Evolutionary conservation across 2,113 vertebrate species (phyloP).

Genomic region (Sander vitreus): DNA sequence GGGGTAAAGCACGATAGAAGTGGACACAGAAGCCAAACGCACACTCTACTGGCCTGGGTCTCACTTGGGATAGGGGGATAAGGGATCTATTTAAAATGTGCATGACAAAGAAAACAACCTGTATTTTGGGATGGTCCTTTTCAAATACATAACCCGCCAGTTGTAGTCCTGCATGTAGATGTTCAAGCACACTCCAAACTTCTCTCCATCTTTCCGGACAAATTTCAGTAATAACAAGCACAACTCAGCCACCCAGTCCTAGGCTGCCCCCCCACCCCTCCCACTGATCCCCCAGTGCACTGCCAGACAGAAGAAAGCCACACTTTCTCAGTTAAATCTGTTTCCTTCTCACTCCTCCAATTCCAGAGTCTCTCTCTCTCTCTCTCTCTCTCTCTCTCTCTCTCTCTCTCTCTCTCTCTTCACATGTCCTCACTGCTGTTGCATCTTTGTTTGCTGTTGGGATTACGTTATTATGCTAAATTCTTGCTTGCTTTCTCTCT

Average conservation of each 20-base stretch:
- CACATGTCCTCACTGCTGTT: constrained; percentile 44
- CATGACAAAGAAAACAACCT: constrained; percentile 57
- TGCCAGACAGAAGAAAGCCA: constrained; percentile 73
- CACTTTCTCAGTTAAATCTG: constrained; percentile 48
- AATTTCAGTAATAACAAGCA: constrained; percentile 70
- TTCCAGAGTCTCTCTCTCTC: constrained; percentile 74
- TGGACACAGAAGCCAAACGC: constrained; percentile 38
- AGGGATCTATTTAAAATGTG: constrained; percentile 51
- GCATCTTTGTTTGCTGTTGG: constrained; percentile 39
- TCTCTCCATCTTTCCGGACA: constrained; percentile 43
- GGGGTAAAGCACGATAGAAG: constrained; percentile 14
- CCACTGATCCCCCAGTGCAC: constrained; percentile 51
- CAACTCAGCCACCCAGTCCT: constrained; percentile 58
- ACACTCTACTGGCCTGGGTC: constrained; percentile 52
- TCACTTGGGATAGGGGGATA: constrained; percentile 43
- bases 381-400: constrained; percentile 80
- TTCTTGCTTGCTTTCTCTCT: constrained; percentile 60
- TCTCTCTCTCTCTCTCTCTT: constrained; percentile 79
- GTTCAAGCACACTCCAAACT: constrained; percentile 75
- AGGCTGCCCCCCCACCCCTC: constrained; percentile 5
- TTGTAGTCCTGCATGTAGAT: constrained; percentile 79
- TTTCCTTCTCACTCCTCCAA: constrained; percentile 46
- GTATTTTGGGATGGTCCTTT: constrained; percentile 45
- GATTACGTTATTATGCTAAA: constrained; percentile 51
- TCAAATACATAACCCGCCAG: constrained; percentile 46